Evolutionary conservation across 2,113 vertebrate genomes (phyloP).

Genomic region (Esox niger): DNA sequence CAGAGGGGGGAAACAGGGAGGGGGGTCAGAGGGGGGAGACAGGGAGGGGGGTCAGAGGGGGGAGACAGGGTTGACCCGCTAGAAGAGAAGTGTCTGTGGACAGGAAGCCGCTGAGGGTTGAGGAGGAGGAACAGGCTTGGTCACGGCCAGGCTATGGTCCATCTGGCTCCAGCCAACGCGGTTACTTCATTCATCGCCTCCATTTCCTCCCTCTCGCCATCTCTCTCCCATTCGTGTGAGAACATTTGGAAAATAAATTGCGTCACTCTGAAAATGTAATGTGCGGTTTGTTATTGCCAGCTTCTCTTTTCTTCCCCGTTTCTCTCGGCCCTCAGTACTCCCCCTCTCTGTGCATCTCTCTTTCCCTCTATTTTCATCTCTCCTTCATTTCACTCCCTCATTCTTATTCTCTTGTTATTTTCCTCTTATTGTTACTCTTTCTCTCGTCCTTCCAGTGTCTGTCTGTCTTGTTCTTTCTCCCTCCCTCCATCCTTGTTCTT

Average conservation of each 20-base stretch:
- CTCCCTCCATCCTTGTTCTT: slow-evolving; percentile 23
- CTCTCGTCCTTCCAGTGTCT: slow-evolving; percentile 14
- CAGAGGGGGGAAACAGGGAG: slow-evolving; percentile 14
- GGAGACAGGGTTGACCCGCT: background rate
- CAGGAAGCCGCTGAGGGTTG: slow-evolving; percentile 34
- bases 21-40: background rate
- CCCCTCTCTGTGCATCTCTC: no score
- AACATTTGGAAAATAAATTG: slow-evolving; percentile 61
- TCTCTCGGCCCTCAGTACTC: background rate
- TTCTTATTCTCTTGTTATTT: no score
- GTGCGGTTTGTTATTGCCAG: slow-evolving; percentile 31
- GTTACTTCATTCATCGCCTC: slow-evolving; percentile 48
- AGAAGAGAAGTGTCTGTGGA: background rate
- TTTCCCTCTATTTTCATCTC: background rate
- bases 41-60: background rate
- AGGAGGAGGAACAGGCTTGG: slow-evolving; percentile 5
- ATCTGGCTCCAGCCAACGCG: slow-evolving; percentile 45
- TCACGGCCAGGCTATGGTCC: slow-evolving; percentile 36
- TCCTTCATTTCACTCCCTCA: background rate
- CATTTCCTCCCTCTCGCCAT: slow-evolving; percentile 27
- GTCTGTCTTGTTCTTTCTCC: slow-evolving; percentile 31
- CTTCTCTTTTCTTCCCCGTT: slow-evolving; percentile 3
- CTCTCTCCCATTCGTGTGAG: slow-evolving; percentile 31
- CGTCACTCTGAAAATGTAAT: slow-evolving; percentile 51
- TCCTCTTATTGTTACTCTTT: slow-evolving; percentile 16